These are phyloP conservation scores for Plestiodon gilberti DNA, from an alignment of 2,113 vertebrate species.

Conservation along the genomic window DNA sequence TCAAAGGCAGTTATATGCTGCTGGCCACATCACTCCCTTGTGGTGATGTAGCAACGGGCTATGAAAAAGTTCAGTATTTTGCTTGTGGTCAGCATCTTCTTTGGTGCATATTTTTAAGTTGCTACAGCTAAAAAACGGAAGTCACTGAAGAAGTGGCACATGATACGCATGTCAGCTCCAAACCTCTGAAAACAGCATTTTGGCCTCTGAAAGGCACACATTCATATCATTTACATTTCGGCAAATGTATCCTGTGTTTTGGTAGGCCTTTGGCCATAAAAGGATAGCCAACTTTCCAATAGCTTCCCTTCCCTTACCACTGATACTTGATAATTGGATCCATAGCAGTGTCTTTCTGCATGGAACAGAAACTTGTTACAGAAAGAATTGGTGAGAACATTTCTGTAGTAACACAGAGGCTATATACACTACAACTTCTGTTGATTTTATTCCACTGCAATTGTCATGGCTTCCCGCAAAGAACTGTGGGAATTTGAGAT, in stretches of 20 bases:
- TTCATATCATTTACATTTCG: constrained; percentile 63
- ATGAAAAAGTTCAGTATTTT: constrained; percentile 54
- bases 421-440: no score
- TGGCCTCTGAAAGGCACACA: constrained; percentile 68
- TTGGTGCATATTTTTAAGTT: constrained; percentile 71
- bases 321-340: constrained; percentile 59
- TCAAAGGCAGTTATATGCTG: background rate
- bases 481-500: no score
- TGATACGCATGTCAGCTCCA: constrained; percentile 69
- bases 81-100: constrained; percentile 68
- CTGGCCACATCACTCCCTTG: constrained; percentile 17
- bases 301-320: constrained; percentile 62
- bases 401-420: constrained; percentile 7
- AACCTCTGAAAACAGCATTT: constrained; percentile 69
- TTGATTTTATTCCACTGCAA: no score
- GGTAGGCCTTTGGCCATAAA: constrained; percentile 51
- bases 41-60: constrained; percentile 7
- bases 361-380: constrained; percentile 40
- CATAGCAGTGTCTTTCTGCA: constrained; percentile 38
- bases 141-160: constrained; percentile 73
- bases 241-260: constrained; percentile 66
- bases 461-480: background rate
- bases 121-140: constrained; percentile 60
- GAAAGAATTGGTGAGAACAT: constrained; percentile 43
- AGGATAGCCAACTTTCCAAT: constrained; percentile 58